These are phyloP conservation scores for Lithophane ornitopus DNA, from an alignment of 2,888 invertebrate genomes.

Conservation along the genomic window DNA sequence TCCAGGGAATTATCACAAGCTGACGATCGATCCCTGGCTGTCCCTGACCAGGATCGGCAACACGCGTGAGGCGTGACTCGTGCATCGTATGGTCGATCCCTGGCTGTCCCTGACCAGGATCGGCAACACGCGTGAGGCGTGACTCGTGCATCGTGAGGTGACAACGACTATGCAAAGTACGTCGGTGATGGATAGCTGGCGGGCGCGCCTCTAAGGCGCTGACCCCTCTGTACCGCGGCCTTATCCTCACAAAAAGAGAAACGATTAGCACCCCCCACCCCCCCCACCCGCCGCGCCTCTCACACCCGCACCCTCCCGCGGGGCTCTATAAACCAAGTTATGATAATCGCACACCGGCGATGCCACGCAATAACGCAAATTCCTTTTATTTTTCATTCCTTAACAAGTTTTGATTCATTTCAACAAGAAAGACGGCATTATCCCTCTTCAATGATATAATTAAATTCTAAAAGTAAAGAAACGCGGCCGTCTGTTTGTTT, in stretches of 20 bases:
- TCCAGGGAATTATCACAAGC: background rate
- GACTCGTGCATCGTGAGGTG: constrained; percentile 5
- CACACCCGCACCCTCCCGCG: background rate
- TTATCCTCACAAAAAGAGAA: constrained; percentile 41
- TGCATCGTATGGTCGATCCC: background rate
- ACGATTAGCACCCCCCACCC: constrained; percentile 29
- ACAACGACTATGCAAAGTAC: constrained; percentile 20
- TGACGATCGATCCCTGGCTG: background rate
- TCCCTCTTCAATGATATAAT: constrained; percentile 70
- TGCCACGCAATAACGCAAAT: constrained; percentile 61
- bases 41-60: background rate
- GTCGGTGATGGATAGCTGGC: constrained; percentile 11
- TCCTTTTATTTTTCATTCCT: constrained; percentile 66
- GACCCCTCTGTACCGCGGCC: constrained; percentile 40
- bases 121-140: background rate
- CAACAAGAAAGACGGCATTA: constrained; percentile 65
- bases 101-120: background rate
- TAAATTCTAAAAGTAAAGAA: constrained; percentile 68
- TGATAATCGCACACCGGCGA: constrained; percentile 50
- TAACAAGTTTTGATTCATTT: constrained; percentile 69
- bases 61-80: background rate
- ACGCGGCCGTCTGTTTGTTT: constrained; percentile 66
- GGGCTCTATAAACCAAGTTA: constrained; percentile 54
- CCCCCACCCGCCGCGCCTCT: background rate
- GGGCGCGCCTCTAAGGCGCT: constrained; percentile 2